A percentile compares a stretch with the other conserved stretches of the same genome.
Conservation (phyloP, 2,888 invertebrate genomes). For the Macropis europaea region DNA sequence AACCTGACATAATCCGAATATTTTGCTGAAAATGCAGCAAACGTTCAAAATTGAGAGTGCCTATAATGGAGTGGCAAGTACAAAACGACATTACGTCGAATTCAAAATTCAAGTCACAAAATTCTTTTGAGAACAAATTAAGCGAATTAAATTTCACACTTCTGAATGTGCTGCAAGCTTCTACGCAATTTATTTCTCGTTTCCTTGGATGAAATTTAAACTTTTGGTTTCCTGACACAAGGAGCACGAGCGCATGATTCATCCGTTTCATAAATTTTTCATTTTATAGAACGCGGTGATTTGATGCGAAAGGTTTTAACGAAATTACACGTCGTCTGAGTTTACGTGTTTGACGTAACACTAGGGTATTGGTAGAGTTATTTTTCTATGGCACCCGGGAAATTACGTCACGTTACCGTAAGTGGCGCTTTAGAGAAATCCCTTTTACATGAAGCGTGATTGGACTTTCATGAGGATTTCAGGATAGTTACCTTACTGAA, state of each 20-base stretch:
- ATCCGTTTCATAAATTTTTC: background rate
- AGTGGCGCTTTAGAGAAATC: conserved; percentile 31
- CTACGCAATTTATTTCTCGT: no score
- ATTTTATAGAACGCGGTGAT: background rate
- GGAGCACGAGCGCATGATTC: background rate
- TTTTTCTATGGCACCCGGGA: conserved; percentile 12
- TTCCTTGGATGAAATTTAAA: no score
- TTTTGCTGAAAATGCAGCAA: no score
- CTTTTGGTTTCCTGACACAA: no score
- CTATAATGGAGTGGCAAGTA: no score
- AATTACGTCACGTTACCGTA: conserved; percentile 47
- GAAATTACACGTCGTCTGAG: conserved; percentile 7
- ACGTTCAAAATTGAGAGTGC: no score
- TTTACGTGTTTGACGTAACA: conserved; percentile 13
- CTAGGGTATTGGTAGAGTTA: conserved; percentile 2
- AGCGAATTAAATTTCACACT: no score
- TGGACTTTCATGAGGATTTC: conserved; percentile 53
- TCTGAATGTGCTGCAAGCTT: no score
- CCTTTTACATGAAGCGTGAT: conserved; percentile 3
- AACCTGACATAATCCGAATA: no score
- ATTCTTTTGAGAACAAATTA: no score
- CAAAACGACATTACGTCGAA: no score
- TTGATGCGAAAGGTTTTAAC: background rate
- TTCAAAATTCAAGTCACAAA: no score
- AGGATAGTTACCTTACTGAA: background rate